phyloP scores from a whole-genome alignment of 1,140 invertebrate species.

The Drosophila tsacasi region DNA sequence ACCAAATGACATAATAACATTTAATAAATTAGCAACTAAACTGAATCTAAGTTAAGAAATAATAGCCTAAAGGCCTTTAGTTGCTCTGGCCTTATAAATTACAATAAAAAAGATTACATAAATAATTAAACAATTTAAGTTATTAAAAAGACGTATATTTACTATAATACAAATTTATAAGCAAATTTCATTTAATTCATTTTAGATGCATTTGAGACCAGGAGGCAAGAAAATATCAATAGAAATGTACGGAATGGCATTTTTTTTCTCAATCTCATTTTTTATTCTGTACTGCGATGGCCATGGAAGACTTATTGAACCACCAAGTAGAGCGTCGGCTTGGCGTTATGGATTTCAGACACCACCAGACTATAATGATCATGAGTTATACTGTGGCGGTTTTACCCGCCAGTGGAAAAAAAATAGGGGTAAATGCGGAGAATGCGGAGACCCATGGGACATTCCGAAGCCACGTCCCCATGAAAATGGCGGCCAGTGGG shows the following conservation, averaged over 20 bases:
- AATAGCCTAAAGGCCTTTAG: too few relatives aligned
- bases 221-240: not conserved
- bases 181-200: too few relatives aligned
- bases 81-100: too few relatives aligned
- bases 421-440: constrained; percentile 92
- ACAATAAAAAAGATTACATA: too few relatives aligned
- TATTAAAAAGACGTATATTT: too few relatives aligned
- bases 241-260: not conserved
- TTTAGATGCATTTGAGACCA: not conserved
- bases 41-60: too few relatives aligned
- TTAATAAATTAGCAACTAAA: too few relatives aligned
- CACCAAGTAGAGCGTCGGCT: constrained; percentile 91
- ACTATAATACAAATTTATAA: too few relatives aligned
- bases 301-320: constrained; percentile 94
- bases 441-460: constrained; percentile 95
- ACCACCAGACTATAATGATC: constrained; percentile 94
- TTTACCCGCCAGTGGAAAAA: constrained; percentile 91
- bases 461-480: constrained; percentile 90
- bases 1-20: too few relatives aligned
- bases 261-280: constrained; percentile 3
- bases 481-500: constrained; percentile 94
- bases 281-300: constrained; percentile 63
- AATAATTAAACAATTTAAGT: too few relatives aligned
- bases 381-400: constrained; percentile 95
- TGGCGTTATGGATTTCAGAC: constrained; percentile 91